These are phyloP conservation scores for Amphipoea lucens DNA, from an alignment of 2,888 invertebrate species.

Conservation along the genomic window DNA sequence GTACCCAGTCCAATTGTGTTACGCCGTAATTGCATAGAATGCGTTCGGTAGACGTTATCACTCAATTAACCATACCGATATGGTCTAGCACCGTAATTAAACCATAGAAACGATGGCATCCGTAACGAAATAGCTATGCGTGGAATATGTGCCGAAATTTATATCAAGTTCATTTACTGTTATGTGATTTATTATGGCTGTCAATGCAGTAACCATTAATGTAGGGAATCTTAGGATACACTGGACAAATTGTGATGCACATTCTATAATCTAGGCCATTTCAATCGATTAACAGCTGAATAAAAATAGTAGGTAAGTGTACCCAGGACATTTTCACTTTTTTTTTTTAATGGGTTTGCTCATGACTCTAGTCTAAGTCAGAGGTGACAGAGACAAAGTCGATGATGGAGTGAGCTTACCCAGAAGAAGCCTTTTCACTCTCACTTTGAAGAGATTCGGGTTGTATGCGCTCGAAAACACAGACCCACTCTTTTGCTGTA, in stretches of 20 bases:
- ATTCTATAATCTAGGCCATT: neutral
- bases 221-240: neutral
- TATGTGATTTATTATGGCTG: conserved; percentile 28
- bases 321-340: too few species aligned
- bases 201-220: conserved; percentile 1
- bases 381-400: too few species aligned
- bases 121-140: conserved; percentile 43
- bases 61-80: conserved; percentile 21
- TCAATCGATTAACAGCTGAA: neutral
- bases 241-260: neutral
- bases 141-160: conserved; percentile 33
- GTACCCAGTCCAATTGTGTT: neutral
- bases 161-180: conserved; percentile 41
- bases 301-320: too few species aligned
- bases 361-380: too few species aligned
- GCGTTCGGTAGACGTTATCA: neutral
- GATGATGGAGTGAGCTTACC: too few species aligned
- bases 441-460: too few species aligned
- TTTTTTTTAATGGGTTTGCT: too few species aligned
- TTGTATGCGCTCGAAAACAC: too few species aligned
- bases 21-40: neutral
- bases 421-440: too few species aligned
- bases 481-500: too few species aligned
- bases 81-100: conserved; percentile 38
- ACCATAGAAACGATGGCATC: conserved; percentile 39